phyloP scores from a whole-genome alignment of 2,888 invertebrate species.

The Dugesia japonica region DNA sequence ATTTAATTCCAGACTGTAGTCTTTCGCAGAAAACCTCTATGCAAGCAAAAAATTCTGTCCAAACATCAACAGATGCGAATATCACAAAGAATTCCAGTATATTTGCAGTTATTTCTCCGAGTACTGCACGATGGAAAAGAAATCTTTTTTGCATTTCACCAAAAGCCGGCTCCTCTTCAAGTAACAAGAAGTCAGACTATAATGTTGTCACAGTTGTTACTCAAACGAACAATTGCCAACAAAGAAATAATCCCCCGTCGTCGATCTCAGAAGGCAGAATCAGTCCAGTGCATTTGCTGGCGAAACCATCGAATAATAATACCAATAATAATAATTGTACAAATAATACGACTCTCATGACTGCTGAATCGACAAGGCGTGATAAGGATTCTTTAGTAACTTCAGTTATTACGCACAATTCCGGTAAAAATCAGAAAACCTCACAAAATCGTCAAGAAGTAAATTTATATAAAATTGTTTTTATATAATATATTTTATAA shows the following conservation, averaged over 20 bases:
- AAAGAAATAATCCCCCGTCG: not conserved
- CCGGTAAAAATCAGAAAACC: not conserved
- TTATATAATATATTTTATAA: too few species aligned
- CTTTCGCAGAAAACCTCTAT: not conserved
- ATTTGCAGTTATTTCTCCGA: not conserved
- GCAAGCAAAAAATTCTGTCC: not conserved
- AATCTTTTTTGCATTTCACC: not conserved
- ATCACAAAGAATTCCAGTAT: constrained; percentile 8
- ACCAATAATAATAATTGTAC: not conserved
- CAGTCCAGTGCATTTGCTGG: constrained; percentile 2
- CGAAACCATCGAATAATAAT: not conserved
- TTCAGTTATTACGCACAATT: not conserved
- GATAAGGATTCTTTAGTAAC: not conserved
- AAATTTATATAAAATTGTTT: not conserved
- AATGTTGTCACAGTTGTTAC: not conserved
- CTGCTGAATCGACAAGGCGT: not conserved
- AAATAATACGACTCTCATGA: not conserved
- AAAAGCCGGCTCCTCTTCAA: not conserved
- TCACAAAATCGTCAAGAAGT: not conserved
- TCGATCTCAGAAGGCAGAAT: not conserved
- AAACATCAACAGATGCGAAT: not conserved
- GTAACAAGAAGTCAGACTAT: not conserved
- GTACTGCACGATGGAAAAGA: not conserved
- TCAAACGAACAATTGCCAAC: not conserved
- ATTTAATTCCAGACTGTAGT: not conserved